These are phyloP conservation scores for Acleris cristana DNA, from an alignment of 2,888 invertebrate genomes.

Conservation along the genomic window DNA sequence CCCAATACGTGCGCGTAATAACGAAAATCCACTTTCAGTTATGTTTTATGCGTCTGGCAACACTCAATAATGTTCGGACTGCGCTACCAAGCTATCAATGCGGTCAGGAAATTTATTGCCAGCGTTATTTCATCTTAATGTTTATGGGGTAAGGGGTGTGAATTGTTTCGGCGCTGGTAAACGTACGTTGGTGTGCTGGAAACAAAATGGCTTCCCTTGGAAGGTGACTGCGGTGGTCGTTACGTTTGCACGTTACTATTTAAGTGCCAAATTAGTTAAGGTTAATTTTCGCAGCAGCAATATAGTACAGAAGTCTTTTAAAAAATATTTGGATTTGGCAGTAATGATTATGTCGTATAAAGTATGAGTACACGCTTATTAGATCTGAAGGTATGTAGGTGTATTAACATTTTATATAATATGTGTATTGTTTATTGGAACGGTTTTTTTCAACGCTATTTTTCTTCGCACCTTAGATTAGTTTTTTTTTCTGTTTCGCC, in stretches of 20 bases:
- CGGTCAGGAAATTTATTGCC: conserved; percentile 12
- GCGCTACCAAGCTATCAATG: conserved; percentile 29
- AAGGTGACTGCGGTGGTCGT: conserved; percentile 49
- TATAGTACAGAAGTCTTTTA: no score
- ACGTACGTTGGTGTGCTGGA: conserved; percentile 13
- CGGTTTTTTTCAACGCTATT: no score
- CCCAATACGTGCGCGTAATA: conserved; percentile 61
- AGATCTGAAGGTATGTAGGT: no score
- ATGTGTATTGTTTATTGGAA: not conserved
- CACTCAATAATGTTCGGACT: conserved; percentile 57
- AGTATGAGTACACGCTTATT: no score
- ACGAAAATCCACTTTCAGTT: conserved; percentile 69
- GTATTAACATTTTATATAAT: not conserved
- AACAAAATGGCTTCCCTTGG: conserved; percentile 48
- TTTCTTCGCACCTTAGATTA: no score
- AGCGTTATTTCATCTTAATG: not conserved
- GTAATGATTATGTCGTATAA: no score
- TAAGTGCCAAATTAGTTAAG: conserved; percentile 27
- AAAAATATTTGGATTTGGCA: no score
- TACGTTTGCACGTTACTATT: conserved; percentile 46
- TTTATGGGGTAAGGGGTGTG: not conserved
- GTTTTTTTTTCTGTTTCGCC: no score
- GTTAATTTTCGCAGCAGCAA: not conserved
- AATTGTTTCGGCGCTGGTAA: not conserved
- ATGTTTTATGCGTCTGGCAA: conserved; percentile 66